These are phyloP conservation scores for Boloria euphrosyne DNA, from an alignment of 2,888 invertebrate species.

Conservation along the genomic window DNA sequence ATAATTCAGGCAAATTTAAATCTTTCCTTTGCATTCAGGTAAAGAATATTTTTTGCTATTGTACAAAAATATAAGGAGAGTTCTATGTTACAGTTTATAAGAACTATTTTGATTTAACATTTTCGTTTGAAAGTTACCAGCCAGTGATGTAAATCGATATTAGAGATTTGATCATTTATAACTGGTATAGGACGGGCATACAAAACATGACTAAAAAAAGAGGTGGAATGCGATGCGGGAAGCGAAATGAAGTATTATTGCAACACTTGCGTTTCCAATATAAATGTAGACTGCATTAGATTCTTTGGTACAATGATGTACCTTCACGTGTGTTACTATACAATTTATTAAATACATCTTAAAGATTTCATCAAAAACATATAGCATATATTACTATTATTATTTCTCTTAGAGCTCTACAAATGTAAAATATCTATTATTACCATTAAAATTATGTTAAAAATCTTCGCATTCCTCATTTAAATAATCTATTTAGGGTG, in stretches of 20 bases:
- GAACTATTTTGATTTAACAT: constrained; percentile 44
- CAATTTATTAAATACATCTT: constrained; percentile 9
- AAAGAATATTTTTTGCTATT: constrained; percentile 45
- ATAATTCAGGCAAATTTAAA: constrained; percentile 39
- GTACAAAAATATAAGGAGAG: constrained; percentile 14
- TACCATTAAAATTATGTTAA: too few species aligned
- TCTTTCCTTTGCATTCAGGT: constrained; percentile 64
- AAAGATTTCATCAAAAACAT: background rate
- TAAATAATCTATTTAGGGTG: too few species aligned
- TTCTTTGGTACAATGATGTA: constrained; percentile 7
- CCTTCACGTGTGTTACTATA: constrained; percentile 23
- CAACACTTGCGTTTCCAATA: constrained; percentile 81
- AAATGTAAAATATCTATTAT: too few species aligned
- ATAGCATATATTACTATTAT: too few species aligned
- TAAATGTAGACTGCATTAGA: constrained; percentile 45
- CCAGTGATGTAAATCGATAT: constrained; percentile 68
- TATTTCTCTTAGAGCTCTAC: too few species aligned
- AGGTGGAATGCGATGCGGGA: constrained; percentile 66
- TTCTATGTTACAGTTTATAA: constrained; percentile 25
- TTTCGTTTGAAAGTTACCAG: constrained; percentile 43
- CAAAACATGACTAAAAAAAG: constrained; percentile 66
- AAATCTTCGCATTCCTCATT: too few species aligned
- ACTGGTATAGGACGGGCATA: constrained; percentile 74
- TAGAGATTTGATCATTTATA: constrained; percentile 79
- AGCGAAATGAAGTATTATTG: constrained; percentile 78